Conservation (phyloP, 2,888 invertebrate species). For the Petrophora chlorosata region DNA sequence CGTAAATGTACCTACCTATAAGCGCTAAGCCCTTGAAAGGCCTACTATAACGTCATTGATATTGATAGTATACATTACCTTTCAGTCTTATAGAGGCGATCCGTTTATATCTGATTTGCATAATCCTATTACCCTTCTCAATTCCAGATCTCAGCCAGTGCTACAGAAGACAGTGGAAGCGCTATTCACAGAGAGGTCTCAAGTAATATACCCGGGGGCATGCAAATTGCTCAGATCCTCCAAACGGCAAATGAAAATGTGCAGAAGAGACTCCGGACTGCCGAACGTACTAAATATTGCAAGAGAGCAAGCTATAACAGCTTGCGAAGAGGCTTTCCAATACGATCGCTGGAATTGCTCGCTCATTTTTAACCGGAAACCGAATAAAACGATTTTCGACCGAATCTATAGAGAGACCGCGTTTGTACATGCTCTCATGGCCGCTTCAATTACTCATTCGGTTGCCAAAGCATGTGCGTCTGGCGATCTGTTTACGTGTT, state of each 20-base stretch:
- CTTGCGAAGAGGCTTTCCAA: slow-evolving; percentile 86
- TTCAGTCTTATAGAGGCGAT: not conserved
- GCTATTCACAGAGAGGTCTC: slow-evolving; percentile 65
- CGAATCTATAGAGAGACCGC: slow-evolving; percentile 88
- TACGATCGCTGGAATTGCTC: slow-evolving; percentile 90
- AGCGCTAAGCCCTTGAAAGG: too few species aligned
- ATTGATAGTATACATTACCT: not conserved
- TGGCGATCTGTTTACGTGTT: slow-evolving; percentile 85
- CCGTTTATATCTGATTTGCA: slow-evolving; percentile 4
- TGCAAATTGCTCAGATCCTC: slow-evolving; percentile 85
- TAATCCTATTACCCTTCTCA: slow-evolving; percentile 17
- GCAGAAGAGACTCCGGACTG: slow-evolving; percentile 83
- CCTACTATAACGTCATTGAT: too few species aligned
- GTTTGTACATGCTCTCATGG: slow-evolving; percentile 87
- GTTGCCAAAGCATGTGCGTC: slow-evolving; percentile 88
- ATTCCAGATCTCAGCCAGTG: slow-evolving; percentile 68
- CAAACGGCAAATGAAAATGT: slow-evolving; percentile 85
- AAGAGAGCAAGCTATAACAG: slow-evolving; percentile 82
- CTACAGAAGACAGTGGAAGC: slow-evolving; percentile 70
- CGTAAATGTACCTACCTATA: too few species aligned
- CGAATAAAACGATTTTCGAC: slow-evolving; percentile 78
- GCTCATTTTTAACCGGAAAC: slow-evolving; percentile 81
- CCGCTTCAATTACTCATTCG: slow-evolving; percentile 89
- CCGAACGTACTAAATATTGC: slow-evolving; percentile 80
- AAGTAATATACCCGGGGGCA: slow-evolving; percentile 68